Evolutionary conservation across 2,113 vertebrate species (phyloP).

Genomic region (Chrysochloris asiatica): DNA sequence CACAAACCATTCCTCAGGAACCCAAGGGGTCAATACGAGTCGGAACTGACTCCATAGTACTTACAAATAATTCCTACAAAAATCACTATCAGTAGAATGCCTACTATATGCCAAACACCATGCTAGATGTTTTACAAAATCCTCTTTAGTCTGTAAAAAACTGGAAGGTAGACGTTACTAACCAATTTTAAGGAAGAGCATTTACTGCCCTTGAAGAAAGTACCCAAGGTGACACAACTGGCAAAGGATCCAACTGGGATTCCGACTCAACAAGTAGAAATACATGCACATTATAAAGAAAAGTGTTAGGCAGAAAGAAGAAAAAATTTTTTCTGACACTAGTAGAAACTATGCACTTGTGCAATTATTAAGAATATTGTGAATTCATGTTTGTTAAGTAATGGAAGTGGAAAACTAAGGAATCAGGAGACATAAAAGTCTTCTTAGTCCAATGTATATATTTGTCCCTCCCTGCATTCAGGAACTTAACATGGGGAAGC

Average conservation of each 20-base stretch:
- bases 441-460: background rate
- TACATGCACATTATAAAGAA: background rate
- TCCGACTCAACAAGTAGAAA: background rate
- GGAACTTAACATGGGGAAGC: background rate
- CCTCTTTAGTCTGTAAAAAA: background rate
- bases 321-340: background rate
- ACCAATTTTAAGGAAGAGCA: conserved; percentile 32
- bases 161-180: background rate
- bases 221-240: background rate
- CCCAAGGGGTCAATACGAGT: too few species aligned
- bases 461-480: background rate
- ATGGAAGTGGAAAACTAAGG: background rate
- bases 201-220: background rate
- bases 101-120: background rate
- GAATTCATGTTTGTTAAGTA: background rate
- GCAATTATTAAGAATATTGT: background rate
- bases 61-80: too few species aligned
- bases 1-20: too few species aligned
- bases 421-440: background rate
- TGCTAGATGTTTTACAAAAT: conserved; percentile 21
- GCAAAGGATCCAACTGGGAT: background rate
- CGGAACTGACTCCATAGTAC: too few species aligned
- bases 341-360: background rate
- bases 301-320: background rate
- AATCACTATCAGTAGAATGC: background rate